phyloP scores from a whole-genome alignment of 53 echinoderm and acorn worm species.

The Antedon mediterranea region DNA sequence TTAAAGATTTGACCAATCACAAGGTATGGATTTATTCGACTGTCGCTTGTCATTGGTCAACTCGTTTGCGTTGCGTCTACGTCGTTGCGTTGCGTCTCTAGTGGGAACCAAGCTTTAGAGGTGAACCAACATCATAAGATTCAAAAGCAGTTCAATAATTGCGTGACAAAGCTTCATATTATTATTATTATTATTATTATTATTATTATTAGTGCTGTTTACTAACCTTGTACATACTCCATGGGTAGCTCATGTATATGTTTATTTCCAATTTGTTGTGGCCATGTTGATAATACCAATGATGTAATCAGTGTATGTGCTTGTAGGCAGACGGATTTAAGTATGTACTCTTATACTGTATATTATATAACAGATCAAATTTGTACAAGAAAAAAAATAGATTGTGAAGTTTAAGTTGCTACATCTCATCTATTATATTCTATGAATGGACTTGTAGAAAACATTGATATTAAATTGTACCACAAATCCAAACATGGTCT shows the following conservation, averaged over 20 bases:
- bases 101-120: no score
- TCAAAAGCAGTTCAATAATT: no score
- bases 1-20: no score
- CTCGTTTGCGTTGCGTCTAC: no score
- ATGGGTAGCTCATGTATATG: background rate
- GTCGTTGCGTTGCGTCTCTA: no score
- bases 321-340: background rate
- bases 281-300: background rate
- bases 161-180: no score
- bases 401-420: background rate
- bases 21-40: no score
- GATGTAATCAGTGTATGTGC: background rate
- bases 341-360: background rate
- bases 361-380: constrained; percentile 1
- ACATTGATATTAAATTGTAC: background rate
- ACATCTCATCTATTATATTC: background rate
- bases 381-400: background rate
- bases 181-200: background rate
- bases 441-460: background rate
- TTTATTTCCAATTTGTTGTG: background rate
- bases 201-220: background rate
- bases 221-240: background rate
- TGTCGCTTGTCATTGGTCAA: no score
- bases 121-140: no score
- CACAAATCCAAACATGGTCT: background rate